Percentiles rank a stretch among this genome's conserved stretches.
Evolutionary conservation across 2,113 vertebrate species (phyloP).

Genomic region (Leiothrix lutea): DNA sequence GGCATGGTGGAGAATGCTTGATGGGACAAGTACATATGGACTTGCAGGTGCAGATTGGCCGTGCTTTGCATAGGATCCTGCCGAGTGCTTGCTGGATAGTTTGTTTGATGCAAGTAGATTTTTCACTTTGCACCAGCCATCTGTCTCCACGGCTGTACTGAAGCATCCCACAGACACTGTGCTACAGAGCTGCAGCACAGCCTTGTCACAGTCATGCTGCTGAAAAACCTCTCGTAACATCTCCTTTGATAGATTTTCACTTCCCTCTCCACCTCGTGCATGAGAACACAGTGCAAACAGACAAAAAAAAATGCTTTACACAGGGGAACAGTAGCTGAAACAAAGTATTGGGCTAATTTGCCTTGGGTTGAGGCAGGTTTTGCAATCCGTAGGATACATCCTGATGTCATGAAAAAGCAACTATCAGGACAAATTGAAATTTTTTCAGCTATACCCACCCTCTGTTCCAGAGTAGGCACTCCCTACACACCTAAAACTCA

Average conservation of each 20-base stretch:
- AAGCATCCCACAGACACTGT: neutral
- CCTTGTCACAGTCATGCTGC: neutral
- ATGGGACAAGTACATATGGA: neutral
- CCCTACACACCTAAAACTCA: neutral
- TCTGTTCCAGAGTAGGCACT: neutral
- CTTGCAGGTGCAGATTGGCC: slow-evolving; percentile 12
- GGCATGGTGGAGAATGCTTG: neutral
- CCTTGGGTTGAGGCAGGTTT: neutral
- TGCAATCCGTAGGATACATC: neutral
- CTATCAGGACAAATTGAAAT: neutral
- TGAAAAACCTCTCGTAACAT: neutral
- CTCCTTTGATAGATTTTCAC: neutral
- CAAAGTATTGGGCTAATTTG: neutral
- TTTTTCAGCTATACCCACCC: neutral
- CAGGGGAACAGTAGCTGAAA: neutral
- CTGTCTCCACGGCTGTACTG: slow-evolving; percentile 21
- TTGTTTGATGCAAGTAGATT: neutral
- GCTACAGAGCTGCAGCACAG: neutral
- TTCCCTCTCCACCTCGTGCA: neutral
- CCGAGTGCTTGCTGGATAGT: neutral
- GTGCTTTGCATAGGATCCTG: neutral
- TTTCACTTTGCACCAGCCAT: slow-evolving; percentile 37
- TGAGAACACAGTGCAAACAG: neutral
- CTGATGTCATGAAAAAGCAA: neutral
- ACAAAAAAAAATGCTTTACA: neutral